Evolutionary conservation across 1,140 invertebrate genomes (phyloP).

Genomic region (Calephelis nemesis): DNA sequence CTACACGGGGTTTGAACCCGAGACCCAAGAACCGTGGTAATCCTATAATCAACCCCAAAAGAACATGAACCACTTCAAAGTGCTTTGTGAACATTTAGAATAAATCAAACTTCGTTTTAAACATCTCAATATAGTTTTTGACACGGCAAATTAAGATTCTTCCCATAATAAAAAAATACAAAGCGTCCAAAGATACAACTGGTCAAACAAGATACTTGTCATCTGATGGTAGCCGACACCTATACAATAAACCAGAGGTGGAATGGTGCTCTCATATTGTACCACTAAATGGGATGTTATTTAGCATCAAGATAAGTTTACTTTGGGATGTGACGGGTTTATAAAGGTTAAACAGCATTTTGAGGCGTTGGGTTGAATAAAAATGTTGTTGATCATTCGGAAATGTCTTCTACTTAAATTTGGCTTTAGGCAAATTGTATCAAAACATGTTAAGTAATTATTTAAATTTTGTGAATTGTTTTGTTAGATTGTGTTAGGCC

Average conservation of each 20-base stretch:
- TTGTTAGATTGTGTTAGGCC: no score
- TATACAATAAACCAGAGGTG: constrained; percentile 6
- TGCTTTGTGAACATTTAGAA: not conserved
- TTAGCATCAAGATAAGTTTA: constrained; percentile 5
- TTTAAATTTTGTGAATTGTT: no score
- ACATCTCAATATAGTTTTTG: not conserved
- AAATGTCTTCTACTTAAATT: no score
- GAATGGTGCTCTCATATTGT: not conserved
- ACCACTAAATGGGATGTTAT: constrained; percentile 1
- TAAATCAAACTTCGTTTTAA: not conserved
- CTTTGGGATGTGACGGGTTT: not conserved
- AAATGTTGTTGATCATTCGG: no score
- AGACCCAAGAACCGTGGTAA: no score
- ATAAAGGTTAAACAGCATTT: not conserved
- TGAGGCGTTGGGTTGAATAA: not conserved
- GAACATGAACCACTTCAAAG: not conserved
- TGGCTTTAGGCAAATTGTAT: no score
- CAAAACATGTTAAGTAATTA: no score
- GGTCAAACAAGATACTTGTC: constrained; percentile 2
- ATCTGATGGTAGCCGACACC: constrained; percentile 8
- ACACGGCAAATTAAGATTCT: constrained; percentile 1
- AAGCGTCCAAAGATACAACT: not conserved
- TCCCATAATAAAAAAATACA: constrained; percentile 1
- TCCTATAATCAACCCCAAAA: not conserved
- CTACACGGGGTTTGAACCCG: no score